Evolutionary conservation across 2,888 invertebrate genomes (phyloP), one percentile per base, ranked within the genome.

Genomic region (Ochropacha duplaris): DNA sequence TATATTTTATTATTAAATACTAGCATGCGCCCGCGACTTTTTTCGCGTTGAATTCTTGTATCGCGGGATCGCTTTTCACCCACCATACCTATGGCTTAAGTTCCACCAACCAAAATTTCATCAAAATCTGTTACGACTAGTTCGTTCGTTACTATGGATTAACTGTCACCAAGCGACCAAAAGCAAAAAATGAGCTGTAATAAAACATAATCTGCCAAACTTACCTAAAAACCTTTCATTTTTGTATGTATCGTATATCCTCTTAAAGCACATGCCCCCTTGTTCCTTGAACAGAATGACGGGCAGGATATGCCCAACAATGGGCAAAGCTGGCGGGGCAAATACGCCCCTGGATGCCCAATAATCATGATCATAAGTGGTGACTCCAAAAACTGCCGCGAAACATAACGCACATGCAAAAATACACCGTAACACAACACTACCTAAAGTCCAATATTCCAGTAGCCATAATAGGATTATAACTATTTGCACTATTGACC

Each of bases 311-410:
- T 92, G 91, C 1, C 92, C 92, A 0, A 92, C 90, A 2, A 92
- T 66, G 0, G 90, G 92, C 81, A 81, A 79, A 0, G 81, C 86
- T 0, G 90, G 86, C 1, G 92, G 92, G 0, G 91, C 86, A 57
- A 86, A 90, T 22, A 92, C 80, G 0, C 92, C 92, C 44, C 82
- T 71, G 0, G 69, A 59, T n/a, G 49, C 61, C 92, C 92, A 92
- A 65, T 92, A 92, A 51, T 91, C 91, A 66, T 91, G 86, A 74
- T 91, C 92, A 54, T 87, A 91, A 0, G 89, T 92, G 0, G 87
- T 73, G 19, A 92, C 57, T 1, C 83, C 77, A 31, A 87, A 71
- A 9, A 83, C 39, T 4, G 78, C 59, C 4, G 76, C 74, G 4
- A 70, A 54, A 12, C 60, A 60, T 49, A 87, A 69, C 0, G 74